A percentile compares a stretch with the other conserved stretches of the same genome.
These are phyloP conservation scores for Armadillidium nasatum DNA, from an alignment of 1,140 invertebrate species.

Conservation along the genomic window DNA sequence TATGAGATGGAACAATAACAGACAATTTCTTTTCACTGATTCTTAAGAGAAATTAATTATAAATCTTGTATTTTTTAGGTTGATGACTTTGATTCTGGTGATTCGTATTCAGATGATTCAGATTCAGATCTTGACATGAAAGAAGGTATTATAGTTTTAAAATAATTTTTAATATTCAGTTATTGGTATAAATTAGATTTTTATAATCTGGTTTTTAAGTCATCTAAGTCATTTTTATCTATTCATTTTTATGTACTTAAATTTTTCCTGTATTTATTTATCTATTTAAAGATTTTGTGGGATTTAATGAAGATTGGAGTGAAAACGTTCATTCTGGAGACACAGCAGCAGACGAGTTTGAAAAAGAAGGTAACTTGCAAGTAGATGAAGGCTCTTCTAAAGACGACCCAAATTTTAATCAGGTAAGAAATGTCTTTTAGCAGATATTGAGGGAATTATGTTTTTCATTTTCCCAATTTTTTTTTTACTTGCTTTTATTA, in stretches of 20 bases:
- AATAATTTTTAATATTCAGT: no score
- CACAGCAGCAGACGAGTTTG: neutral
- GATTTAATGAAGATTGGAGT: neutral
- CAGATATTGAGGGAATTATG: no score
- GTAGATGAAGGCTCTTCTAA: neutral
- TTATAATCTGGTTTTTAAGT: no score
- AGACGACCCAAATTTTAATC: neutral
- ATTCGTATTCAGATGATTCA: neutral
- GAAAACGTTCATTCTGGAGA: neutral
- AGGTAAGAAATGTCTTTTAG: neutral
- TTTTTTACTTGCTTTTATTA: no score
- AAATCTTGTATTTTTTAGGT: neutral
- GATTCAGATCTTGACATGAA: conserved; percentile 1
- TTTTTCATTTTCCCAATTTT: no score
- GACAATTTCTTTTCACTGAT: no score
- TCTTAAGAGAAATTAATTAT: no score
- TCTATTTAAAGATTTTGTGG: neutral
- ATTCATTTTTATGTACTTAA: no score
- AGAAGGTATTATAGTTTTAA: neutral
- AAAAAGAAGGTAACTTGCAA: neutral
- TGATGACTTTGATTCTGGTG: neutral
- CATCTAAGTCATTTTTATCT: no score
- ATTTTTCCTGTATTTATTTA: neutral
- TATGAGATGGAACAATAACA: no score
- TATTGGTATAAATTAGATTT: no score